Conservation (phyloP, 2,888 invertebrate species). For the Caenorhabditis sp. region DNA sequence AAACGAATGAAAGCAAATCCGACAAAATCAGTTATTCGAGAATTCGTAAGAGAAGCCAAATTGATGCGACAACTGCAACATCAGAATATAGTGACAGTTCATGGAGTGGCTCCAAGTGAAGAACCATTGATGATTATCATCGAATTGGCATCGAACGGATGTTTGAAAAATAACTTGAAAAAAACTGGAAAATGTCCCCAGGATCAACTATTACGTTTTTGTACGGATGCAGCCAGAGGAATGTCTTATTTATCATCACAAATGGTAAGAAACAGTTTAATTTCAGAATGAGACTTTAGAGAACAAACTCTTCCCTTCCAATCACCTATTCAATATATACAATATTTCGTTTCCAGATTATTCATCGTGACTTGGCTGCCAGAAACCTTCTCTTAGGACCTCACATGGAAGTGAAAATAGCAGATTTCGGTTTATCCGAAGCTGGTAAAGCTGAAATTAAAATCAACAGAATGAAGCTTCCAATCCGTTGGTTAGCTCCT, state of each 20-base stretch:
- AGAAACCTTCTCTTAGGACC: conserved; percentile 39
- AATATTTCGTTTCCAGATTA: conserved; percentile 15
- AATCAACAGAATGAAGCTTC: conserved; percentile 49
- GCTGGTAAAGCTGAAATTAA: conserved; percentile 40
- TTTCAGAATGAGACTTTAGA: not conserved
- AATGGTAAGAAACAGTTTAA: conserved; percentile 5
- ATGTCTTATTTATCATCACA: conserved; percentile 35
- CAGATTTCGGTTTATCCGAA: conserved; percentile 45
- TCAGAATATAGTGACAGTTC: conserved; percentile 36
- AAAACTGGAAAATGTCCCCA: conserved; percentile 13
- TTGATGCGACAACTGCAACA: conserved; percentile 37
- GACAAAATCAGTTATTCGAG: conserved; percentile 22
- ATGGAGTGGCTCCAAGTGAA: conserved; percentile 45
- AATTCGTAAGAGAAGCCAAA: conserved; percentile 44
- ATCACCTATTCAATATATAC: too few relatives aligned
- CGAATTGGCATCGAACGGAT: conserved; percentile 47
- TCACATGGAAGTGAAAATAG: conserved; percentile 33
- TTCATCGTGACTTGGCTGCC: conserved; percentile 48
- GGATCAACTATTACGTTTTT: conserved; percentile 20
- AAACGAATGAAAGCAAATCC: conserved; percentile 45
- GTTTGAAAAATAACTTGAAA: conserved; percentile 31
- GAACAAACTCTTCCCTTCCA: too few relatives aligned
- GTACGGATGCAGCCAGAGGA: conserved; percentile 27
- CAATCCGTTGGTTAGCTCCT: conserved; percentile 59
- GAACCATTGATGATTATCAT: conserved; percentile 48